Evolutionary conservation across 2,797 vertebrate genomes (phyloP).

Genomic region (Arnoldichthys spilopterus): DNA sequence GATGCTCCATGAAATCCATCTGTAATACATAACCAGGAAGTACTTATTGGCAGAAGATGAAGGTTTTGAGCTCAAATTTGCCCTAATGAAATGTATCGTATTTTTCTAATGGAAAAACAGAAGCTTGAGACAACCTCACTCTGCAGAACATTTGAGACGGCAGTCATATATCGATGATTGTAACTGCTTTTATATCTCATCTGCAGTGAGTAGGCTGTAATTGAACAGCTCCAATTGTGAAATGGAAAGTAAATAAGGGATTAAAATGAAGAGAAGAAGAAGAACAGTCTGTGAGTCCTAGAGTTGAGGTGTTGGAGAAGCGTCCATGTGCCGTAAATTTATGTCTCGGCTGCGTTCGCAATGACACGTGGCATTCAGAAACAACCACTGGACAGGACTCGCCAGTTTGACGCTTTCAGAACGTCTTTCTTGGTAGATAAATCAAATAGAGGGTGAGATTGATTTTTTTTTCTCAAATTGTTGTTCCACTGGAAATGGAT

Average conservation of each 20-base stretch:
- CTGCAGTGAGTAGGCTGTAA: conserved; percentile 3
- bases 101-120: background rate
- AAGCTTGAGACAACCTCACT: background rate
- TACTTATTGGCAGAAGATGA: conserved; percentile 7
- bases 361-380: conserved; percentile 37
- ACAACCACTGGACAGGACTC: conserved; percentile 21
- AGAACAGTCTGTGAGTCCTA: conserved; percentile 17
- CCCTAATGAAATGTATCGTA: background rate
- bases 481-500: conserved; percentile 58
- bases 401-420: conserved; percentile 38
- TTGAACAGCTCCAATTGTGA: background rate
- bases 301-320: conserved; percentile 26
- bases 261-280: background rate
- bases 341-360: conserved; percentile 48
- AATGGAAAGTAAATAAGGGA: background rate
- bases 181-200: conserved; percentile 27
- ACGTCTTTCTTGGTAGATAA: conserved; percentile 53
- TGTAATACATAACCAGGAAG: conserved; percentile 28
- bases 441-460: conserved; percentile 55
- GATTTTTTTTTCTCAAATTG: conserved; percentile 57
- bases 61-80: background rate
- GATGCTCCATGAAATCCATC: background rate
- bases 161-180: background rate
- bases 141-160: background rate
- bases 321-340: conserved; percentile 21